A percentile compares a stretch with the other conserved stretches of the same genome.
These are phyloP conservation scores for Lepisosteus osseus DNA, from an alignment of 2,113 vertebrate species.

Conservation along the genomic window DNA sequence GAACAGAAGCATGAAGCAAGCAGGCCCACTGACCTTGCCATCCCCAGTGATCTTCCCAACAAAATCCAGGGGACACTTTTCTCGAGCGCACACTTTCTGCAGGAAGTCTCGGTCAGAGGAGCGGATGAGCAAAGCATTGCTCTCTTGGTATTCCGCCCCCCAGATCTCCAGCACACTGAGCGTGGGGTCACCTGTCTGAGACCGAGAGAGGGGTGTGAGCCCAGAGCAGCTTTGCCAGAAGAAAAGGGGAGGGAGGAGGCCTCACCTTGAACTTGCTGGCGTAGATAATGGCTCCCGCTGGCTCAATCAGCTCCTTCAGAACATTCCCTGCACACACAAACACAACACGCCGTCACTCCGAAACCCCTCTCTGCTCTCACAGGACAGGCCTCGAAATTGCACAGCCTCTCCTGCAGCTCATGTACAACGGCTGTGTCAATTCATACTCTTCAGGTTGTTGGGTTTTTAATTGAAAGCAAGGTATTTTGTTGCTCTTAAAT, in stretches of 20 bases:
- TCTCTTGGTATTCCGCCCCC: slow-evolving; percentile 92
- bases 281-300: slow-evolving; percentile 80
- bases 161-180: slow-evolving; percentile 86
- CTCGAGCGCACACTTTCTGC: slow-evolving; percentile 69
- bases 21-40: slow-evolving; percentile 56
- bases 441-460: no score
- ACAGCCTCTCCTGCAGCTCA: no score
- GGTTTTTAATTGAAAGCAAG: no score
- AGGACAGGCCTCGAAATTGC: no score
- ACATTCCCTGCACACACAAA: slow-evolving; percentile 74
- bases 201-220: not conserved
- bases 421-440: no score
- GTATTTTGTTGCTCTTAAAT: no score
- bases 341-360: not conserved
- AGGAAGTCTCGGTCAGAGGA: slow-evolving; percentile 60
- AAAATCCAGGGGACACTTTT: slow-evolving; percentile 80
- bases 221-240: not conserved
- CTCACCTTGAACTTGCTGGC: slow-evolving; percentile 81
- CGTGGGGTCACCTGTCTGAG: slow-evolving; percentile 83
- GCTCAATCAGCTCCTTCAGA: slow-evolving; percentile 86
- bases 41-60: slow-evolving; percentile 83
- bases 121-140: slow-evolving; percentile 79
- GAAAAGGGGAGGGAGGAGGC: not conserved
- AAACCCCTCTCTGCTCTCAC: no score
- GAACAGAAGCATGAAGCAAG: no score